A percentile compares a stretch with the other conserved stretches of the same genome.
Conservation (phyloP, 1,140 invertebrate genomes). For the Zaprionus nigranus region DNA sequence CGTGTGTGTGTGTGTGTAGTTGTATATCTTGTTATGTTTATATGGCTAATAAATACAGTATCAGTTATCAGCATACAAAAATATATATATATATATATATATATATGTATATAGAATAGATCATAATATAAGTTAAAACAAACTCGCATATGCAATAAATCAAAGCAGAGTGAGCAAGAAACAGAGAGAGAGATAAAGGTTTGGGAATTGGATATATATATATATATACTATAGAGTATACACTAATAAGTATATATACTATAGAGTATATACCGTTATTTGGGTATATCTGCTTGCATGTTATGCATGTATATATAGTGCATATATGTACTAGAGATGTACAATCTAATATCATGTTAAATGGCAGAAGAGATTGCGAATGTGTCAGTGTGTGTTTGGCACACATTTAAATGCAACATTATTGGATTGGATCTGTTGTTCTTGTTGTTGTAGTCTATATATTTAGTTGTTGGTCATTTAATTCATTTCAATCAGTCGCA, state of each 20-base stretch:
- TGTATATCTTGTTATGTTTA: conserved; percentile 42
- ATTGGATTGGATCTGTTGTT: conserved; percentile 20
- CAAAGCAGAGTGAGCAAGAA: background rate
- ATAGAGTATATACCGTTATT: background rate
- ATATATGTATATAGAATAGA: conserved; percentile 12
- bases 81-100: conserved; percentile 14
- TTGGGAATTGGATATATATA: background rate
- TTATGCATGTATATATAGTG: conserved; percentile 24
- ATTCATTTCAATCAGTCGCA: conserved; percentile 39
- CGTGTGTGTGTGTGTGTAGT: conserved; percentile 24
- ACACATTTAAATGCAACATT: conserved; percentile 31
- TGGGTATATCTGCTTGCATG: conserved; percentile 8
- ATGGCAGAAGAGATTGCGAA: conserved; percentile 17
- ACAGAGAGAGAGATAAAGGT: background rate
- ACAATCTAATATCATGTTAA: conserved; percentile 19
- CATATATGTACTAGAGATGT: conserved; percentile 32
- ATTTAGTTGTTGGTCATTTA: conserved; percentile 35
- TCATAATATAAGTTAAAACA: conserved; percentile 21
- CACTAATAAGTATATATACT: conserved; percentile 12
- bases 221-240: conserved; percentile 3
- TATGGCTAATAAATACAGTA: conserved; percentile 43
- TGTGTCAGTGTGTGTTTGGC: conserved; percentile 21
- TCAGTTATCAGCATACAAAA: conserved; percentile 20
- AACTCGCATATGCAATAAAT: conserved; percentile 5
- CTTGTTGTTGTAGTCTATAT: conserved; percentile 11